Evolutionary conservation across 2,888 invertebrate species (phyloP), one percentile per base, ranked within the genome.

Genomic region (Eurytoma californica): DNA sequence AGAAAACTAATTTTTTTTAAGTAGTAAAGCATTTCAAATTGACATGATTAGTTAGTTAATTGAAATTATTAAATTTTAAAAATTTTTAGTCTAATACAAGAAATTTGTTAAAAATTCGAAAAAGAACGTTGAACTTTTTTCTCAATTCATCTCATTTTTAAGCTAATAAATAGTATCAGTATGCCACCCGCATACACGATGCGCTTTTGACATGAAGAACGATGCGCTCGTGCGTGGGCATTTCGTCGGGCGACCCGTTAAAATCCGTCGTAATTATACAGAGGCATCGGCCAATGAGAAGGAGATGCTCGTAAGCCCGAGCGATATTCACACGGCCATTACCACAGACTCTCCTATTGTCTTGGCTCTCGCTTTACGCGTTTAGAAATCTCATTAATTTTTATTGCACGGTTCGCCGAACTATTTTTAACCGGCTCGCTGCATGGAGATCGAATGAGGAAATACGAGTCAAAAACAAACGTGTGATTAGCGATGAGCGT

Each of bases 311-410:
- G n/a, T 67, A 60, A 66, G 72, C 61, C 72, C 72, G 66, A 72
- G 60, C 60, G 30, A 63, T 72, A 63, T 66, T 67, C 70, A 66
- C 61, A 68, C 67, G 55, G 47, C 66, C 66, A 58, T 79, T 72
- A 72, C 75, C 67, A 76, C 63, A 24, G 47, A 18, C 30, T 5
- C 30, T 5, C 57, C 75, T 68, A 75, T 76, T 76, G 72, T 75
- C 55, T 74, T 72, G 51, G 28, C 53, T 20, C 53, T 47, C 66
- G 51, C 51, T 39, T 14, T 0, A 3, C 1, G 18, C 55, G 58
- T 67, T 75, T 72, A 53, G 70, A 66, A 79, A 79, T 79, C 75
- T 79, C 79, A 75, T 75, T 70, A 72, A 72, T 75, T 79, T 75
- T 75, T 79, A 72, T 79, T 65, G 61, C 53, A 66, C 28, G 18